These are phyloP conservation scores for Virgularia gustaviana DNA, from an alignment of 92 coral and sea anemone species.

Conservation along the genomic window DNA sequence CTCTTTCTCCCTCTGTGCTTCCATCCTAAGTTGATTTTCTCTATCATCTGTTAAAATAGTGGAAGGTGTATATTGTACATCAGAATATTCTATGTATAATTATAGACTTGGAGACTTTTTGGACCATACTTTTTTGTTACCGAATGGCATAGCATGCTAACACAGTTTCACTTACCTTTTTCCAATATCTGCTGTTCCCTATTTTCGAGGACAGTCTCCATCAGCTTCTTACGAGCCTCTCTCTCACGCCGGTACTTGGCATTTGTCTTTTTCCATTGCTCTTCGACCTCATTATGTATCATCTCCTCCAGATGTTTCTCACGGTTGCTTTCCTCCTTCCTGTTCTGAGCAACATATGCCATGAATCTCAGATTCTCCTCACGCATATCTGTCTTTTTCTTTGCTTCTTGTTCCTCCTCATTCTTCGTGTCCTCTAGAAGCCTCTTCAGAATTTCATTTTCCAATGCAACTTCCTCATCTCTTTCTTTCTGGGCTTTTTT, in stretches of 20 bases:
- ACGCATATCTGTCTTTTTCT: constrained; percentile 82
- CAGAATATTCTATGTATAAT: too few species aligned
- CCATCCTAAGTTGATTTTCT: constrained; percentile 61
- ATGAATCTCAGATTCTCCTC: constrained; percentile 93
- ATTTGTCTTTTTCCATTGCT: constrained; percentile 81
- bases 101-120: not conserved
- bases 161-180: constrained; percentile 62
- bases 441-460: constrained; percentile 83
- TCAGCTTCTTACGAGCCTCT: constrained; percentile 72
- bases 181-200: constrained; percentile 76
- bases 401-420: constrained; percentile 80
- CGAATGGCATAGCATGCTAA: too few species aligned
- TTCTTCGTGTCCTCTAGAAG: constrained; percentile 91
- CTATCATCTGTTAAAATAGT: constrained; percentile 46
- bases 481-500: constrained; percentile 90
- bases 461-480: constrained; percentile 88
- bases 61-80: not conserved
- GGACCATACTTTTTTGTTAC: not conserved
- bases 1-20: constrained; percentile 76
- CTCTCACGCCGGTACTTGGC: constrained; percentile 72
- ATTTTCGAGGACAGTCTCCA: constrained; percentile 78
- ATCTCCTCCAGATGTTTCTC: constrained; percentile 73
- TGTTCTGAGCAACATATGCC: constrained; percentile 85
- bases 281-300: constrained; percentile 85
- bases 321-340: constrained; percentile 74